Percentiles rank a stretch among this genome's conserved stretches.
Conservation (phyloP, 2,888 invertebrate genomes). For the Apoda limacodes region DNA sequence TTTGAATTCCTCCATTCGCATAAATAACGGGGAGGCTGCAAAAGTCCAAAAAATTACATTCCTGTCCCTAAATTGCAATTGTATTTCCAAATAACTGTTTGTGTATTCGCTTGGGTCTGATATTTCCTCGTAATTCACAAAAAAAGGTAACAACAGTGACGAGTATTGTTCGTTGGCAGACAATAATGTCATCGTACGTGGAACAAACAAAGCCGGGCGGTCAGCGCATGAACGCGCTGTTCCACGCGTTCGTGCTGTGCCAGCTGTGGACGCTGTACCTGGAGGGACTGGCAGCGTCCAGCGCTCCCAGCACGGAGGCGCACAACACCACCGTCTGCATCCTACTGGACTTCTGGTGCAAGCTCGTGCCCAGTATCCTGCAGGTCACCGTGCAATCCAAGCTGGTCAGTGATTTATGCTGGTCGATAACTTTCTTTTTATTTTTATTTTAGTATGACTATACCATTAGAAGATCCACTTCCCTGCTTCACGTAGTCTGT, state of each 20-base stretch:
- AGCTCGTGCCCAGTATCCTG: conserved; percentile 95
- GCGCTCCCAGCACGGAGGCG: conserved; percentile 76
- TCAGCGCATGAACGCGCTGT: conserved; percentile 94
- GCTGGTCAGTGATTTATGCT: conserved; percentile 81
- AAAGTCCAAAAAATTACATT: too few relatives aligned
- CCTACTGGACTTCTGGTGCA: conserved; percentile 98
- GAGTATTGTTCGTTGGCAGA: conserved; percentile 44
- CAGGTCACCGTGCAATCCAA: conserved; percentile 85
- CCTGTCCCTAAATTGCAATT: too few relatives aligned
- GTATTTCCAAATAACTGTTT: too few relatives aligned
- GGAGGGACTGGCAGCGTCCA: conserved; percentile 83
- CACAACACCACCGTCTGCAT: conserved; percentile 82
- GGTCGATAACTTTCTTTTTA: too few relatives aligned
- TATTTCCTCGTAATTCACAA: not conserved
- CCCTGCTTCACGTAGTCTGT: too few relatives aligned
- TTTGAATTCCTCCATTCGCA: too few relatives aligned
- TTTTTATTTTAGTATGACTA: too few relatives aligned
- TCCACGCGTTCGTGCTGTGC: conserved; percentile 97
- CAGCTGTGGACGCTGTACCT: conserved; percentile 99
- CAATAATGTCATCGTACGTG: conserved; percentile 96
- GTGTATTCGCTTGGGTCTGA: not conserved
- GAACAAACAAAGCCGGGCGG: conserved; percentile 86
- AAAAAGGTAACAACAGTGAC: too few relatives aligned
- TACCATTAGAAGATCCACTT: too few relatives aligned
- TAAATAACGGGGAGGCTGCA: too few relatives aligned